Conservation (phyloP, 2,888 invertebrate species). For the Nowickia ferox region DNA sequence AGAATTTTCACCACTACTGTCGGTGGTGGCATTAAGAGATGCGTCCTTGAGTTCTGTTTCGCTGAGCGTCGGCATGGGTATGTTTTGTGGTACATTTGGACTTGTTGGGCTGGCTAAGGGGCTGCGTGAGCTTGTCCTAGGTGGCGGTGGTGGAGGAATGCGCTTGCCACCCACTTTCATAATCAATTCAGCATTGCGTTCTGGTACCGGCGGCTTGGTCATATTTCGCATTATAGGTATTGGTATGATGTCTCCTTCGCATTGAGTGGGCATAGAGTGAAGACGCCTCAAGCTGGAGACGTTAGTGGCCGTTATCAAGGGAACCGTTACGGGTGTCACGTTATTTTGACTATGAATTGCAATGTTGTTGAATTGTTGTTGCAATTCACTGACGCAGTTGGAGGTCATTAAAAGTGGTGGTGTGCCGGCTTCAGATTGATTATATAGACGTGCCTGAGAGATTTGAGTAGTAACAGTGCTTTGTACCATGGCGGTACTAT, state of each 20-base stretch:
- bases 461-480: constrained; percentile 83
- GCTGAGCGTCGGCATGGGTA: constrained; percentile 83
- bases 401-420: constrained; percentile 60
- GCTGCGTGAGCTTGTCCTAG: constrained; percentile 94
- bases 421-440: constrained; percentile 76
- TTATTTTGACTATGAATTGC: constrained; percentile 58
- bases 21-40: constrained; percentile 77
- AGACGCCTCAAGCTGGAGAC: constrained; percentile 88
- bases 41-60: constrained; percentile 79
- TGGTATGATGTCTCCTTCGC: constrained; percentile 73
- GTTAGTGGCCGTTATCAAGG: constrained; percentile 75
- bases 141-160: constrained; percentile 95
- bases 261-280: constrained; percentile 89
- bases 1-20: constrained; percentile 85
- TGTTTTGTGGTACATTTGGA: constrained; percentile 86
- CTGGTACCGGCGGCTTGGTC: constrained; percentile 91
- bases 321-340: constrained; percentile 54
- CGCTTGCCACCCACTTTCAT: constrained; percentile 89
- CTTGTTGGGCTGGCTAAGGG: constrained; percentile 93
- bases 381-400: constrained; percentile 80
- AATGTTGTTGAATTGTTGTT: constrained; percentile 79
- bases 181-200: constrained; percentile 90
- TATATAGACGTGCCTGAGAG: constrained; percentile 82
- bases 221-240: constrained; percentile 68
- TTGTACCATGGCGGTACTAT: constrained; percentile 82